A percentile compares a stretch with the other conserved stretches of the same genome.
phyloP scores from a whole-genome alignment of 2,113 vertebrate species.

The Macquaria australasica region DNA sequence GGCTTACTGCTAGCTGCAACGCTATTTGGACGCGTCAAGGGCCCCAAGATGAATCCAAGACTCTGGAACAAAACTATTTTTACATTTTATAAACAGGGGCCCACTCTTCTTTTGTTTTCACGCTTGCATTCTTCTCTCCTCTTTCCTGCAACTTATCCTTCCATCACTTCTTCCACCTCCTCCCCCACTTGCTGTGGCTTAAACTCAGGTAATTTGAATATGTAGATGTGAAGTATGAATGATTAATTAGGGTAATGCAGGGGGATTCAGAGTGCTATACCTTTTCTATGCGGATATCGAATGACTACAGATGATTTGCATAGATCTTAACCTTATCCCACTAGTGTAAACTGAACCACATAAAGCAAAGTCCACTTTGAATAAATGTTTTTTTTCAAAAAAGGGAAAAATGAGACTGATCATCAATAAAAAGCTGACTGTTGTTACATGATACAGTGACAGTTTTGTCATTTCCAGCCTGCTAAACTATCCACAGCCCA shows the following conservation, averaged over 20 bases:
- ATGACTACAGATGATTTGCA: slow-evolving; percentile 65
- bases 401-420: neutral
- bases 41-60: slow-evolving; percentile 24
- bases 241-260: slow-evolving; percentile 74
- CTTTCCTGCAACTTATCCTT: slow-evolving; percentile 26
- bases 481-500: slow-evolving; percentile 17
- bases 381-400: slow-evolving; percentile 15
- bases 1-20: slow-evolving; percentile 51
- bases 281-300: slow-evolving; percentile 37
- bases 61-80: slow-evolving; percentile 23
- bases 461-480: slow-evolving; percentile 26
- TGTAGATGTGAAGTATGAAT: slow-evolving; percentile 77
- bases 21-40: slow-evolving; percentile 39
- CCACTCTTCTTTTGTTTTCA: neutral
- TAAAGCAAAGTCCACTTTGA: slow-evolving; percentile 25
- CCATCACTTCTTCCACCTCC: slow-evolving; percentile 24
- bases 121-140: neutral
- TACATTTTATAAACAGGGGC: slow-evolving; percentile 1
- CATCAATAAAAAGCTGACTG: slow-evolving; percentile 33
- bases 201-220: slow-evolving; percentile 76
- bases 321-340: slow-evolving; percentile 67
- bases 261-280: slow-evolving; percentile 50
- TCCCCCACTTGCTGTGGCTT: slow-evolving; percentile 36
- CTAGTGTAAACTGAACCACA: slow-evolving; percentile 44
- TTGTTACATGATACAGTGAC: slow-evolving; percentile 12